Conservation (phyloP, 2,113 vertebrate species). For the Burhinus bistriatus region DNA sequence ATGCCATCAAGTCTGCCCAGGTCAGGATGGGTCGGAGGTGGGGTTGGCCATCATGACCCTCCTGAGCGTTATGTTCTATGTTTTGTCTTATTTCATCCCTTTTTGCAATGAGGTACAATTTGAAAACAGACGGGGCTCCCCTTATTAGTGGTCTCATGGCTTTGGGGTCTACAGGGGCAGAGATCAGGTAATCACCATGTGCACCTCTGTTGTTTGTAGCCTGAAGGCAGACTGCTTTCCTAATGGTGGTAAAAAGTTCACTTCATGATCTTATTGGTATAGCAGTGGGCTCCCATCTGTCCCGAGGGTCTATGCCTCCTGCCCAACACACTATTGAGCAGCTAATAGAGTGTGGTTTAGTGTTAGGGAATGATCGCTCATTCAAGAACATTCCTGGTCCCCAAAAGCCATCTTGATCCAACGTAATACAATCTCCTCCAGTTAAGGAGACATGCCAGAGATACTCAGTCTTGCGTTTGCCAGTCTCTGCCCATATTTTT, state of each 20-base stretch:
- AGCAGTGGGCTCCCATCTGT: neutral
- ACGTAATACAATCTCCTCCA: neutral
- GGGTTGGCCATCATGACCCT: neutral
- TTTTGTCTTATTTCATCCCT: neutral
- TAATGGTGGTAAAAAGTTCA: neutral
- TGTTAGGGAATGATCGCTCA: neutral
- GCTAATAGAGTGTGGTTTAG: neutral
- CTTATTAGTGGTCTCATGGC: neutral
- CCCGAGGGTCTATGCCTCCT: neutral
- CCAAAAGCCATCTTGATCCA: neutral
- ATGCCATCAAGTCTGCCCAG: neutral
- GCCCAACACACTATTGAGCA: rapidly evolving
- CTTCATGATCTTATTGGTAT: neutral
- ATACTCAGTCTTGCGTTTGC: neutral
- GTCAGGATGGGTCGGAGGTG: rapidly evolving
- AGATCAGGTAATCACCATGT: neutral
- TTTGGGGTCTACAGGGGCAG: neutral
- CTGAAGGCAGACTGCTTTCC: neutral
- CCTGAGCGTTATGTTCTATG: neutral
- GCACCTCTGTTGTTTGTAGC: neutral
- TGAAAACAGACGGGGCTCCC: neutral
- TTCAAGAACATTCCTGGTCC: neutral
- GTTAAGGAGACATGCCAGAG: neutral
- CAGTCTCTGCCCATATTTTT: neutral
- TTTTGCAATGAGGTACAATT: neutral